phyloP scores from a whole-genome alignment of 1,140 invertebrate genomes.

The Idris sp. region DNA sequence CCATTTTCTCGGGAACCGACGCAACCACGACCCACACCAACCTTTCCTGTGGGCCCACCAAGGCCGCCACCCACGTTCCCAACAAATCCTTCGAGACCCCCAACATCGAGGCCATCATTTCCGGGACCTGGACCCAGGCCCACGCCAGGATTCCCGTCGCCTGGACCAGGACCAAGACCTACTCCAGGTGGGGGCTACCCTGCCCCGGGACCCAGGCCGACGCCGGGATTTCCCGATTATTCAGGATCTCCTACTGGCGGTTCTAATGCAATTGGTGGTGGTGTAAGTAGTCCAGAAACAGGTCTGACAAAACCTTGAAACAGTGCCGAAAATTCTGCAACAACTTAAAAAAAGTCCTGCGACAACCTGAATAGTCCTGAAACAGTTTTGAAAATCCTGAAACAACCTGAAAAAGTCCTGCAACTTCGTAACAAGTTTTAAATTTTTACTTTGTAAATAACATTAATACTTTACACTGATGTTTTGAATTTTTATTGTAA shows the following conservation, averaged over 20 bases:
- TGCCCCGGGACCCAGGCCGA: conserved; percentile 29
- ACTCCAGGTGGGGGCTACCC: conserved; percentile 54
- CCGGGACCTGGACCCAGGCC: conserved; percentile 33
- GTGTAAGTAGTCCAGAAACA: too few species aligned
- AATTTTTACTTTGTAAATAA: too few species aligned
- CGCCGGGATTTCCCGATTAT: conserved; percentile 68
- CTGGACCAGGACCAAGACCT: conserved; percentile 55
- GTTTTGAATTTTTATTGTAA: too few species aligned
- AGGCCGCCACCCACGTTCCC: conserved; percentile 57
- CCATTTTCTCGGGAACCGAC: conserved; percentile 78
- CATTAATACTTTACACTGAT: too few species aligned
- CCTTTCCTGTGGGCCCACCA: conserved; percentile 58
- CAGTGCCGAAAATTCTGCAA: too few species aligned
- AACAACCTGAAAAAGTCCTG: too few species aligned
- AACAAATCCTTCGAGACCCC: conserved; percentile 54
- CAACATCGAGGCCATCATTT: conserved; percentile 40
- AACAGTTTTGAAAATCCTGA: too few species aligned
- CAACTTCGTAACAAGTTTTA: too few species aligned
- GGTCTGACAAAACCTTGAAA: too few species aligned
- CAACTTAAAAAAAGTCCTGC: too few species aligned
- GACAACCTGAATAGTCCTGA: too few species aligned
- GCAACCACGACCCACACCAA: conserved; percentile 56
- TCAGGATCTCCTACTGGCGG: conserved; percentile 58
- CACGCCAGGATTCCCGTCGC: conserved; percentile 25
- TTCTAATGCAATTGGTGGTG: conserved; percentile 37